Evolutionary conservation across 23 tunicate species (phyloP), one percentile per base, ranked within the genome.

Genomic region (Halocynthia roretzi): DNA sequence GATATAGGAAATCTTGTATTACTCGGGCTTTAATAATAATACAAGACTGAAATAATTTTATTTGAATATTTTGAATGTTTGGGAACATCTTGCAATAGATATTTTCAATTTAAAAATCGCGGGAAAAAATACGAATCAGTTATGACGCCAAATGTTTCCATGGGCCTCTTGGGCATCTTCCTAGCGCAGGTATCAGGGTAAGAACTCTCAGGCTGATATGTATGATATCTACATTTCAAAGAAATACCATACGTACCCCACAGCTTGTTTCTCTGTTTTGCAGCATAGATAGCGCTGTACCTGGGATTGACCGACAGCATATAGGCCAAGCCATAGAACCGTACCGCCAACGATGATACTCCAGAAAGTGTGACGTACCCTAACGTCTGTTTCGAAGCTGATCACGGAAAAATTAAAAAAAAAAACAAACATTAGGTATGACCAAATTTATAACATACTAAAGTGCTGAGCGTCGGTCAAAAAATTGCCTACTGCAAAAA

Each of bases 261-360:
- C 83, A 17, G 93, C 98, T 52, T 94, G 76, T 62, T 56, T 69
- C 15, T 61, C 81, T 6, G 87, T 68, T 72, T 80, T 87, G 75
- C 94, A 87, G 71, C 84, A 84, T 8, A 94, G 78, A 56, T 94
- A 94, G 51, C 98, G 62, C 71, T 94, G 98, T 17, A 94, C 98
- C 68, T 88, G 95, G 0, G 98, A 83, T 72, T 94, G 98, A 56
- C 82, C 80, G 44, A 88, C 93, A 5, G 87, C 98, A 63, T 94
- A 94, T 18, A 94, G 67, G 49, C 87, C 86, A 51, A 87, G 79
- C 98, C 98, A 94, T 19, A 84, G 52, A 67, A 87, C 76, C 12
- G 93, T 75, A 9, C 98, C 98, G 5, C 94, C 98, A 49, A 89
- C 77, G 6, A 94, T 51, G 49, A 91, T 73, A 49, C 91, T 91